Percentiles rank a stretch among this genome's conserved stretches.
Conservation (phyloP, 37 sponge, comb jelly and placozoan species). For the Ephydatia muelleri region DNA sequence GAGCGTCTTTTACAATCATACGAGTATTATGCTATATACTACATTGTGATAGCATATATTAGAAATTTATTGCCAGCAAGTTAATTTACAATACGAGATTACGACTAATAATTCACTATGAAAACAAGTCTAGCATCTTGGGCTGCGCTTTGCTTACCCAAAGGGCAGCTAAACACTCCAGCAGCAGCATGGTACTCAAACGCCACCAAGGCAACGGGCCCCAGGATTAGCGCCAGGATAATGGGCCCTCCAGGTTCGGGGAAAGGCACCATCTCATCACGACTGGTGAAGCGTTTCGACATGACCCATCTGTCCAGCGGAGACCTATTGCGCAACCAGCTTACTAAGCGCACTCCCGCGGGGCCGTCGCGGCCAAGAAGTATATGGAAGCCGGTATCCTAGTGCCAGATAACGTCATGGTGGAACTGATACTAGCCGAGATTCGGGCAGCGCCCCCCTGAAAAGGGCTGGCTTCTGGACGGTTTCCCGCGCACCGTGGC, state of each 20-base stretch:
- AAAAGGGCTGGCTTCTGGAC: constrained; percentile 81
- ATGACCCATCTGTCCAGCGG: constrained; percentile 91
- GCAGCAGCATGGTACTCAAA: not conserved
- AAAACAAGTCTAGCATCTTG: not conserved
- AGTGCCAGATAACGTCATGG: constrained; percentile 76
- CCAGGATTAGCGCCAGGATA: constrained; percentile 53
- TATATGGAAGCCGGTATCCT: constrained; percentile 55
- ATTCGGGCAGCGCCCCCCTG: constrained; percentile 26
- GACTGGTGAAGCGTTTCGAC: constrained; percentile 58
- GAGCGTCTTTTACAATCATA: too few species aligned
- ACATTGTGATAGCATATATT: too few species aligned
- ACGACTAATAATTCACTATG: not conserved
- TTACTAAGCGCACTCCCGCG: constrained; percentile 43
- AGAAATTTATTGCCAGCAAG: not conserved
- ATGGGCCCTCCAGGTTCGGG: constrained; percentile 87
- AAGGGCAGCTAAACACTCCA: not conserved
- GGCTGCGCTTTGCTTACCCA: not conserved
- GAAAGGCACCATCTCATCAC: constrained; percentile 84
- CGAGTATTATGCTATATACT: too few species aligned
- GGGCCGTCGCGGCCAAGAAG: constrained; percentile 60
- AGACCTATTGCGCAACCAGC: constrained; percentile 77
- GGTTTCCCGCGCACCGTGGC: constrained; percentile 87
- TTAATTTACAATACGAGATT: not conserved
- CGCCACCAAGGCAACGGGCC: not conserved
- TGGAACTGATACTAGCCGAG: constrained; percentile 52